A percentile compares a stretch with the other conserved stretches of the same genome.
Conservation (phyloP, 2,113 vertebrate species). For the Archilochus colubris region DNA sequence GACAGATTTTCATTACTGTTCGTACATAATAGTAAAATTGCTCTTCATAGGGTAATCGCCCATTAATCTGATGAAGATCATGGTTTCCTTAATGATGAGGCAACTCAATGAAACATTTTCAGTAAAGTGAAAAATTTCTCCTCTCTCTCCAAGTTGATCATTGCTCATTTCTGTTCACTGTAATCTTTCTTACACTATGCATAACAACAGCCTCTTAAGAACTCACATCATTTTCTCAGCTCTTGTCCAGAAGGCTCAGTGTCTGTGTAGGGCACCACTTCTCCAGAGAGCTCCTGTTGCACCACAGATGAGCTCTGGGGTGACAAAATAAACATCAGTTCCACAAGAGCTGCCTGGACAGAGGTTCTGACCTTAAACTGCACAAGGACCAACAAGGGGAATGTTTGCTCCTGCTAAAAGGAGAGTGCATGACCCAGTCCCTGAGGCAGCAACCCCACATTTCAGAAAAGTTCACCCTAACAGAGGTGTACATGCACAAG, state of each 20-base stretch:
- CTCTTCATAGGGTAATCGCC: background rate
- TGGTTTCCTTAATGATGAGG: background rate
- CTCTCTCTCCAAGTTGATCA: background rate
- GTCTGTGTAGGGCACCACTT: rapidly evolving
- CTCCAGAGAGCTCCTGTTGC: background rate
- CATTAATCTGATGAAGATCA: background rate
- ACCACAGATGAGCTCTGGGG: background rate
- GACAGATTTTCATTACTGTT: background rate
- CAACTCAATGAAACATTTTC: background rate
- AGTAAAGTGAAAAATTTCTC: background rate
- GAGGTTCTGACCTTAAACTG: background rate
- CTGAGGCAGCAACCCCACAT: background rate
- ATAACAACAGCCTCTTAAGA: background rate
- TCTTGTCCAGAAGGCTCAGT: background rate
- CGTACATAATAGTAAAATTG: background rate
- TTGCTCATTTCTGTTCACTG: background rate
- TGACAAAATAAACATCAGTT: background rate
- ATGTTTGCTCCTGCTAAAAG: background rate
- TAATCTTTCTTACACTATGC: background rate
- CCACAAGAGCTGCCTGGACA: background rate
- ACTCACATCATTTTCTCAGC: background rate
- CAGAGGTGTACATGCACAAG: rapidly evolving
- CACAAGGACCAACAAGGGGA: background rate
- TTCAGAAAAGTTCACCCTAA: background rate
- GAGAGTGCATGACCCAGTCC: rapidly evolving